Evolutionary conservation across 2,797 vertebrate species (phyloP).

Genomic region (Aulostomus chinensis): DNA sequence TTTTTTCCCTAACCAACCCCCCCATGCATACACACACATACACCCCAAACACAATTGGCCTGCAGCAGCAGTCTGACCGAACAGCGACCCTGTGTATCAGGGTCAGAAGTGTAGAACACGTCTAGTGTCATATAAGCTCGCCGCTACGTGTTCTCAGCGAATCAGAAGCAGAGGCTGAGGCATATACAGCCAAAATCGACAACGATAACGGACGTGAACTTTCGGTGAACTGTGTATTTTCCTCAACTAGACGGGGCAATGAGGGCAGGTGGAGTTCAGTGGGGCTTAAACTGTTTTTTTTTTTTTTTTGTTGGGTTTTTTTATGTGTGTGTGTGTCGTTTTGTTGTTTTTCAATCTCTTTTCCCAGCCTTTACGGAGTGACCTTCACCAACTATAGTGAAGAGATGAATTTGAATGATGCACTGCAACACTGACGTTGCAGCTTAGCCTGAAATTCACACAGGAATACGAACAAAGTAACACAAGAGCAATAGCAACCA

Average conservation of each 20-base stretch:
- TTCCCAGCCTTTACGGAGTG: conserved; percentile 35
- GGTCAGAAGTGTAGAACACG: conserved; percentile 69
- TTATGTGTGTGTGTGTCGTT: too few relatives aligned
- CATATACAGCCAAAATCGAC: conserved; percentile 32
- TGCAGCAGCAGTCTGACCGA: conserved; percentile 73
- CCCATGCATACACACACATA: conserved; percentile 15
- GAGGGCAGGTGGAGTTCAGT: conserved; percentile 51
- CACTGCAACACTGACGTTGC: conserved; percentile 12
- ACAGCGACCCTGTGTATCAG: conserved; percentile 62
- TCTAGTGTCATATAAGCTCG: conserved; percentile 51
- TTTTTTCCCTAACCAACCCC: conserved; percentile 11
- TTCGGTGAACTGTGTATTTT: conserved; percentile 67
- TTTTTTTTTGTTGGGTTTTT: conserved; percentile 9
- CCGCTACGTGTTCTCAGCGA: conserved; percentile 30
- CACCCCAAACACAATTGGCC: conserved; percentile 43
- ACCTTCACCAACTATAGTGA: conserved; percentile 18
- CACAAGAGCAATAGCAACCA: conserved; percentile 2
- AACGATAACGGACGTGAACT: conserved; percentile 66
- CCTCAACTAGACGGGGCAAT: conserved; percentile 4
- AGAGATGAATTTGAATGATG: conserved; percentile 19
- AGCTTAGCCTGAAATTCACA: conserved; percentile 5
- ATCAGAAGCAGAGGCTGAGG: conserved; percentile 37
- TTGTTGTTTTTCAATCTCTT: conserved; percentile 25
- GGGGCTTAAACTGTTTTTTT: conserved; percentile 24
- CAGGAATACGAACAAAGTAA: conserved; percentile 6